Conservation (phyloP, 2,888 invertebrate species). For the Harpalus rufipes region DNA sequence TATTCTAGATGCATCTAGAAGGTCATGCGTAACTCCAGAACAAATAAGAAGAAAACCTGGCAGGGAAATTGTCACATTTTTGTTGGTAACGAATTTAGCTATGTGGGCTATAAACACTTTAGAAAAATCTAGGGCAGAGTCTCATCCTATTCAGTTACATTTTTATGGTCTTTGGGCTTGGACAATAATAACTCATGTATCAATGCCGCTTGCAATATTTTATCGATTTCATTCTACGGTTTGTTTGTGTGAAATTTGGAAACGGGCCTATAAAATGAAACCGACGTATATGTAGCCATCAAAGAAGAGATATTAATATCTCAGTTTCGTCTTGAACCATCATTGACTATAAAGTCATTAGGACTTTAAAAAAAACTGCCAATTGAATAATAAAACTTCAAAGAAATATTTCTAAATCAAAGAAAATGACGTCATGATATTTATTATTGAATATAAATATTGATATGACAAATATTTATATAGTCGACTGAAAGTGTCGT, state of each 20-base stretch:
- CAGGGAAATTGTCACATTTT: constrained; percentile 94
- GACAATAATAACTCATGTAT: constrained; percentile 96
- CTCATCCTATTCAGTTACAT: constrained; percentile 93
- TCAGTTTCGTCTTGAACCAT: constrained; percentile 6
- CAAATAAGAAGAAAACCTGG: constrained; percentile 94
- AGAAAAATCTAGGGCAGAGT: constrained; percentile 94
- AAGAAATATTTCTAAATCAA: constrained; percentile 1
- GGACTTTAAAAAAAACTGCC: neutral
- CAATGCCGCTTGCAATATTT: constrained; percentile 95
- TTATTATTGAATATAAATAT: neutral
- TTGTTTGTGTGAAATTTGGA: constrained; percentile 97
- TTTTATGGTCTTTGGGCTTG: constrained; percentile 97
- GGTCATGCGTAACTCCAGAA: constrained; percentile 89
- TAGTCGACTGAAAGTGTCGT: constrained; percentile 15
- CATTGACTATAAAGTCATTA: neutral
- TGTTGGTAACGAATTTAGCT: constrained; percentile 92
- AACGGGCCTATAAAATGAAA: constrained; percentile 95
- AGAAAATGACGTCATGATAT: constrained; percentile 11
- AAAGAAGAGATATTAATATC: constrained; percentile 28
- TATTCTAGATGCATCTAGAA: constrained; percentile 92
- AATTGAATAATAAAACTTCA: neutral
- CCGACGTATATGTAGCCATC: constrained; percentile 86
- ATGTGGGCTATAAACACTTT: constrained; percentile 97
- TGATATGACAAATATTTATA: constrained; percentile 21
- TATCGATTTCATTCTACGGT: constrained; percentile 97